Conservation (phyloP, 2,888 invertebrate genomes). For the Slavum lentiscoides region DNA sequence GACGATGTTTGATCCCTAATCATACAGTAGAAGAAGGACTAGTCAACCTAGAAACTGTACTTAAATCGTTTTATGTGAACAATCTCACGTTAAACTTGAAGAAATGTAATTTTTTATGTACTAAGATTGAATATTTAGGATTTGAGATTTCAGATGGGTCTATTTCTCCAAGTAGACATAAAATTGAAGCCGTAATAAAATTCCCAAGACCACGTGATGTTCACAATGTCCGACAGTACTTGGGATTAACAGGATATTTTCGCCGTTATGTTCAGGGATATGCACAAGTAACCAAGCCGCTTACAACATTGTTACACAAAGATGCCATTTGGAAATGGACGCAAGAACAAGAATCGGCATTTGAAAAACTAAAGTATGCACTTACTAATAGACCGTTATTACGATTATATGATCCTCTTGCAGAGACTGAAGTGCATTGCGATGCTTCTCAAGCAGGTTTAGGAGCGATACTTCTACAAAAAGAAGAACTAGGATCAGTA, state of each 20-base stretch:
- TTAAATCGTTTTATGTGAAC: not conserved
- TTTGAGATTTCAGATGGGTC: not conserved
- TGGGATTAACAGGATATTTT: conserved; percentile 53
- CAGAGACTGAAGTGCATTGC: conserved; percentile 41
- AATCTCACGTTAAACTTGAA: conserved; percentile 10
- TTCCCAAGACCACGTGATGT: conserved; percentile 42
- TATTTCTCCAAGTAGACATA: conserved; percentile 4
- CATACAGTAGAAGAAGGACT: conserved; percentile 9
- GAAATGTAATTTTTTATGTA: conserved; percentile 24
- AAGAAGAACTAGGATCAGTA: not conserved
- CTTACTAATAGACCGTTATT: conserved; percentile 39
- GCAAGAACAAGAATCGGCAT: not conserved
- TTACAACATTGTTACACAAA: conserved; percentile 10
- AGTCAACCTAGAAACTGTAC: not conserved
- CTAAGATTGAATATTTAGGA: conserved; percentile 11
- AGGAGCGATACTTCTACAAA: conserved; percentile 52
- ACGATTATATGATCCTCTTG: conserved; percentile 23
- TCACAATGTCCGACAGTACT: conserved; percentile 30
- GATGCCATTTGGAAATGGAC: conserved; percentile 1
- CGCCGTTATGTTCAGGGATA: conserved; percentile 40
- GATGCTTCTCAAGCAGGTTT: conserved; percentile 49
- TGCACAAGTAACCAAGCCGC: conserved; percentile 13
- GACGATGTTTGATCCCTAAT: conserved; percentile 29
- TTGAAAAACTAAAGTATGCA: conserved; percentile 23
- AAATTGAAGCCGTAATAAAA: conserved; percentile 25